These are phyloP conservation scores for Salpingus planirostris DNA, from an alignment of 2,888 invertebrate species.

Conservation along the genomic window DNA sequence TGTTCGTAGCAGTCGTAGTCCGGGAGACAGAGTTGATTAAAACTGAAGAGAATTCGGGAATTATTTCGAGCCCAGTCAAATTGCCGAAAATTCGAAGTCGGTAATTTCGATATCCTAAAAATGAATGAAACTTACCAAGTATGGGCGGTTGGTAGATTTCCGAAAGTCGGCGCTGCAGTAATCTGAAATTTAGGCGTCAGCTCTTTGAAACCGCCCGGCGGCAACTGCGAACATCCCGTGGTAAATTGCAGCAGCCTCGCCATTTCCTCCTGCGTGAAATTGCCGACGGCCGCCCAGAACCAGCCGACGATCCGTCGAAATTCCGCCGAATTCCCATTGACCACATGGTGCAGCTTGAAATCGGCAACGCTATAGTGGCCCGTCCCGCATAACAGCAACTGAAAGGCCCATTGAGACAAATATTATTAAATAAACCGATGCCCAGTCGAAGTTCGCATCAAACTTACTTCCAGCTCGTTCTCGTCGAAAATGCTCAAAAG, in stretches of 20 bases:
- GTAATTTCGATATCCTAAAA: not conserved
- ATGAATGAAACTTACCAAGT: constrained; percentile 59
- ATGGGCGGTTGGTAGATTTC: constrained; percentile 87
- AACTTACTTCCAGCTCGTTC: constrained; percentile 82
- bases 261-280: constrained; percentile 88
- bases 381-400: constrained; percentile 87
- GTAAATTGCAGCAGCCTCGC: constrained; percentile 87
- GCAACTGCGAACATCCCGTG: constrained; percentile 87
- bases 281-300: constrained; percentile 86
- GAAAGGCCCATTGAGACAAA: constrained; percentile 35
- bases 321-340: constrained; percentile 71
- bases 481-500: constrained; percentile 91
- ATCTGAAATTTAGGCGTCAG: constrained; percentile 88
- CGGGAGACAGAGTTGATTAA: constrained; percentile 92
- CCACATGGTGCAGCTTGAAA: constrained; percentile 80
- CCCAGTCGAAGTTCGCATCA: not conserved
- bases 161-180: constrained; percentile 81
- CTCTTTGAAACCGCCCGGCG: constrained; percentile 82
- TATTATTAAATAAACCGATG: constrained; percentile 19
- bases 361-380: constrained; percentile 86
- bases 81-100: too few relatives aligned
- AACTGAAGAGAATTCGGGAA: constrained; percentile 50
- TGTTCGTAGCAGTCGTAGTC: constrained; percentile 92
- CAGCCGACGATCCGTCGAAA: constrained; percentile 79
- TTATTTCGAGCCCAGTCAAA: too few relatives aligned